Conservation (phyloP, 1,140 invertebrate species). For the Paraescarpia echinospica region DNA sequence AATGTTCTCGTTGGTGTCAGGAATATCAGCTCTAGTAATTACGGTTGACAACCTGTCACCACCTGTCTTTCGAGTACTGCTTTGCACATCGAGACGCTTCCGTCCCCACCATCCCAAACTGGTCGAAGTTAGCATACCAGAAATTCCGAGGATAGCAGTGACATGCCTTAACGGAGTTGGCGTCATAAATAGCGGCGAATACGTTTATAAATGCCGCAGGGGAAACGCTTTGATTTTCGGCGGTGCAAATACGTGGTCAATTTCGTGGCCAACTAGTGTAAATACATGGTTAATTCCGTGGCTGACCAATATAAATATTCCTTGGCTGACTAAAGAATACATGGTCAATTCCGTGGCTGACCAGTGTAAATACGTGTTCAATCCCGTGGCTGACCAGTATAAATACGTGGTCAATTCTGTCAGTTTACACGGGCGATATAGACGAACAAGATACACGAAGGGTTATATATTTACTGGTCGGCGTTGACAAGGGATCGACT, state of each 20-base stretch:
- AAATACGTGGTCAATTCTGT: not conserved
- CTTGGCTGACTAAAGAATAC: too few species aligned
- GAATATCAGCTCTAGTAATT: not conserved
- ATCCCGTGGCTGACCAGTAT: not conserved
- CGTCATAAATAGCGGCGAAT: not conserved
- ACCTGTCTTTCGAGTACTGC: not conserved
- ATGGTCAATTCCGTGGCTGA: too few species aligned
- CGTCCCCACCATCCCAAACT: not conserved
- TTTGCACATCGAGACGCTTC: not conserved
- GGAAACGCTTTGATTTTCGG: not conserved
- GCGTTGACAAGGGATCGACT: not conserved
- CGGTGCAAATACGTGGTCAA: too few species aligned
- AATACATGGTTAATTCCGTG: too few species aligned
- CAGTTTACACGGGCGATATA: not conserved
- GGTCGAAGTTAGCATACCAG: not conserved
- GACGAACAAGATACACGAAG: not conserved
- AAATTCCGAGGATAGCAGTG: not conserved
- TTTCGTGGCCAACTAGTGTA: too few species aligned
- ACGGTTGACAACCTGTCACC: not conserved
- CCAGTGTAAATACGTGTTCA: too few species aligned
- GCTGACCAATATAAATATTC: not conserved
- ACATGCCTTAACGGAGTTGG: not conserved
- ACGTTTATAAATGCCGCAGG: not conserved
- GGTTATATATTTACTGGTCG: not conserved
- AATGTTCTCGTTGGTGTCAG: not conserved